Evolutionary conservation across 2,797 vertebrate species (phyloP), one percentile per base, ranked within the genome.

Genomic region (Brotogeris chrysoptera): DNA sequence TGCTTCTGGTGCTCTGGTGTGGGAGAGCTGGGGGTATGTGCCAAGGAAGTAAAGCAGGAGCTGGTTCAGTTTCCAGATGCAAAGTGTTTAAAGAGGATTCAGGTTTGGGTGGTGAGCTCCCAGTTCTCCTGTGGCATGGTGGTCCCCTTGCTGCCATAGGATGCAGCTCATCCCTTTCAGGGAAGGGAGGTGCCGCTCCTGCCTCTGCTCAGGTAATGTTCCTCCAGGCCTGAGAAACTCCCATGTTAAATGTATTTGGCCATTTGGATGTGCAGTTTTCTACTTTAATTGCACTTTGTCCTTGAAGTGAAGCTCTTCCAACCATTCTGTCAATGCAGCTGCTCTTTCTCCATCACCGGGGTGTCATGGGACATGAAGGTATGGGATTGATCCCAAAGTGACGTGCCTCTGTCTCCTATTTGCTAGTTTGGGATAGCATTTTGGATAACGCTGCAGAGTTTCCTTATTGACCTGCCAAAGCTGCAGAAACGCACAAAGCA

Each of bases 121-220:
- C 4, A 1, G 32, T 28, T 9, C 2, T 7, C 7, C 43, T 25
- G 34, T 3, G 0, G 41, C 46, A 27, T 41, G 28, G 17, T 8
- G 55, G 32, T 60, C 70, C 63, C 16, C 43, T 46, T 8, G 3
- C 72, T 4, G 44, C 60, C 3, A 1, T 7, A 5, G 70, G 74
- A 50, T 18, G 43, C 3, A 1, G 61, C 63, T 61, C 18, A 0
- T 59, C 39, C 14, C 13, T 43, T 43, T 19, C 39, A 11, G n/a
- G 32, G 2, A 18, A 23, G 50, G 72, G 32, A 28, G 44, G 9
- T 3, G 2, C 44, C 53, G 39, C 60, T 61, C 28, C 41, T 11
- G 0, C 59, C 25, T 28, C 44, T 43, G 30, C 30, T 19, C 41
- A 1, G 57, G 57, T 1, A 27, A 5, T 6, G 0, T 46, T 36